Conservation (phyloP, 1,140 invertebrate genomes). For the Zophobas morio region DNA sequence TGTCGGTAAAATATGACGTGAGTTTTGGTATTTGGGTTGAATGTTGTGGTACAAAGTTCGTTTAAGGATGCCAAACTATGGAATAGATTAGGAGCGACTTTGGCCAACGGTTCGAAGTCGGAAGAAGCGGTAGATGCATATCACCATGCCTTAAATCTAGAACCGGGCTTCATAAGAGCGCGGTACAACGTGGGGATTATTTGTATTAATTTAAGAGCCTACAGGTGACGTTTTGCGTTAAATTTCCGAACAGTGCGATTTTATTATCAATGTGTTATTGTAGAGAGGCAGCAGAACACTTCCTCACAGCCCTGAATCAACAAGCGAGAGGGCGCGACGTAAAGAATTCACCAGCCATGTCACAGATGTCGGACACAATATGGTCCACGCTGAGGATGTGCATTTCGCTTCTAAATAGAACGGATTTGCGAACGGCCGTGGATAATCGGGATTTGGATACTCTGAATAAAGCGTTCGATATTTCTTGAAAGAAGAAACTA, state of each 20-base stretch:
- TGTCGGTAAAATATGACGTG: slow-evolving; percentile 86
- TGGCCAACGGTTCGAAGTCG: slow-evolving; percentile 95
- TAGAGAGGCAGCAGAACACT: slow-evolving; percentile 95
- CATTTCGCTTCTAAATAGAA: slow-evolving; percentile 87
- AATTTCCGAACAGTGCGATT: neutral
- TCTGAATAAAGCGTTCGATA: slow-evolving; percentile 76
- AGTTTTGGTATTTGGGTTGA: slow-evolving; percentile 57
- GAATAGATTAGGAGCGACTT: slow-evolving; percentile 97
- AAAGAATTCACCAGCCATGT: slow-evolving; percentile 69
- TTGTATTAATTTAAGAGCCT: slow-evolving; percentile 95
- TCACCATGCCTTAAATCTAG: slow-evolving; percentile 89
- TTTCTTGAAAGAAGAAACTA: slow-evolving; percentile 42
- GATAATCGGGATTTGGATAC: slow-evolving; percentile 79
- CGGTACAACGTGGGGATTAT: slow-evolving; percentile 98
- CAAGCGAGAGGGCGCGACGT: slow-evolving; percentile 84
- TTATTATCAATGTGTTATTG: slow-evolving; percentile 50
- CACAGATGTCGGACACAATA: slow-evolving; percentile 91
- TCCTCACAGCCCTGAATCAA: slow-evolving; percentile 93
- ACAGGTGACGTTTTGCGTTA: slow-evolving; percentile 75
- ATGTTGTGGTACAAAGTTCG: slow-evolving; percentile 29
- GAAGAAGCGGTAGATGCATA: slow-evolving; percentile 98
- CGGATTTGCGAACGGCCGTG: slow-evolving; percentile 83
- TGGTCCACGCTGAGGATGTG: slow-evolving; percentile 96
- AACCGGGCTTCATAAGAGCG: slow-evolving; percentile 96
- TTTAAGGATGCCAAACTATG: slow-evolving; percentile 92